Base-by-base conservation (phyloP, 2,113 vertebrate species). In the Callaeas wilsoni region DNA sequence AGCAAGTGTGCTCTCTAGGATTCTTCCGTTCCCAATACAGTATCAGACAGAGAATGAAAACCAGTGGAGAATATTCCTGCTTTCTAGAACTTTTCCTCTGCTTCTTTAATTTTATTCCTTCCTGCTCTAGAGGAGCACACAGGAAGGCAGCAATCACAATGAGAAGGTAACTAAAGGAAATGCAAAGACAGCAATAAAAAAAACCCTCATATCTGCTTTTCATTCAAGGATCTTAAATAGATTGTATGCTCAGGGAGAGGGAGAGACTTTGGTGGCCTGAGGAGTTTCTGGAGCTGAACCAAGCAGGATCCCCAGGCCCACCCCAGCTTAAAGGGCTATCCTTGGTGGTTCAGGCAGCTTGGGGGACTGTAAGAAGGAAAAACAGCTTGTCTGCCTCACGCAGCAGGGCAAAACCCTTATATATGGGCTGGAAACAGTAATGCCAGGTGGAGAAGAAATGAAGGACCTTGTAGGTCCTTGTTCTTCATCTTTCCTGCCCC, bases 1-100 rank as follows among this genome's bases (percentile, higher is more conserved):
- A 75, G 77, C 47, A 84, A 92, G 41, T 14, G 44, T 84, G 12
- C 80, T 94, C 68, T 93, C 93, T 81, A 87, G 94, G 76, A 94
- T 90, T 84, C 94, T 96, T 94, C 86, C 19, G 6, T 55, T 86
- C 64, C 44, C 5, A 1, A 30, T 84, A 70, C 67, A 27, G 59
- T 80, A 5, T 35, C 44, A 77, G 83, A 63, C 4, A 1, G 83
- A 69, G 27, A 42, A 59, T 77, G 42, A 56, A 86, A 95, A 71
- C 12, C 26, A 81, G 46, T 19, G 37, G 37, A 84, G 35, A 81
- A 52, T 87, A 94, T 87, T 91, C 26, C 73, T 57, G 64, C 84
- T 84, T 87, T 94, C 60, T 70, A 84, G 39, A 71, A 59, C 56
- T 74, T n/a, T 56, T 65, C n/a, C 62, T 68, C 50, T 2, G 0